These are phyloP conservation scores for Macrosoma leucophasiata DNA, from an alignment of 2,888 invertebrate genomes.

Conservation along the genomic window DNA sequence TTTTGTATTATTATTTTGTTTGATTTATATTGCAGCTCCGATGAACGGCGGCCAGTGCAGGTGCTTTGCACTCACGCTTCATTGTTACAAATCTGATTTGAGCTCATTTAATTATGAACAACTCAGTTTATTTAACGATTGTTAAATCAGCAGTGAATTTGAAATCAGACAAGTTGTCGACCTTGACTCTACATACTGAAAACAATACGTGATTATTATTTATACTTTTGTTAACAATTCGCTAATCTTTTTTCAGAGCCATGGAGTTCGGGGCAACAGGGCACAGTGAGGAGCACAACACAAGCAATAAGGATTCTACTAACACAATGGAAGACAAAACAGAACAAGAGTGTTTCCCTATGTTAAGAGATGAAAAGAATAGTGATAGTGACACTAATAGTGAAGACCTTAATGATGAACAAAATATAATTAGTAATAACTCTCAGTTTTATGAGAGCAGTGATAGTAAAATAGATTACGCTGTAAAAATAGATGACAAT, in stretches of 20 bases:
- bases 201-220: not conserved
- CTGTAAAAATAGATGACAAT: slow-evolving; percentile 67
- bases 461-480: slow-evolving; percentile 68
- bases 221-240: not conserved
- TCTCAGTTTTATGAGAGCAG: slow-evolving; percentile 73
- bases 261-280: slow-evolving; percentile 7
- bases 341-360: slow-evolving; percentile 38
- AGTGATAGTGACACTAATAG: slow-evolving; percentile 62
- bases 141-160: slow-evolving; percentile 2
- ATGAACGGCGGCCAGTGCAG: slow-evolving; percentile 46
- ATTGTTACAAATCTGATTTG: no score
- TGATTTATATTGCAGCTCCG: slow-evolving; percentile 59
- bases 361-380: slow-evolving; percentile 51
- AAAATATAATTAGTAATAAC: slow-evolving; percentile 54
- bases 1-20: slow-evolving; percentile 72
- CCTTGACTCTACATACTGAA: slow-evolving; percentile 5
- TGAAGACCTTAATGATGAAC: slow-evolving; percentile 63
- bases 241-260: slow-evolving; percentile 36
- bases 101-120: no score
- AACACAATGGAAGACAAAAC: slow-evolving; percentile 29
- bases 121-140: slow-evolving; percentile 3
- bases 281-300: slow-evolving; percentile 20
- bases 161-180: slow-evolving; percentile 2
- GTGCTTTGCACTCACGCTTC: slow-evolving; percentile 36
- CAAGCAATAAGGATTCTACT: slow-evolving; percentile 27